Conservation (phyloP, 2,113 vertebrate species). For the Petrocephalus zakoni region DNA sequence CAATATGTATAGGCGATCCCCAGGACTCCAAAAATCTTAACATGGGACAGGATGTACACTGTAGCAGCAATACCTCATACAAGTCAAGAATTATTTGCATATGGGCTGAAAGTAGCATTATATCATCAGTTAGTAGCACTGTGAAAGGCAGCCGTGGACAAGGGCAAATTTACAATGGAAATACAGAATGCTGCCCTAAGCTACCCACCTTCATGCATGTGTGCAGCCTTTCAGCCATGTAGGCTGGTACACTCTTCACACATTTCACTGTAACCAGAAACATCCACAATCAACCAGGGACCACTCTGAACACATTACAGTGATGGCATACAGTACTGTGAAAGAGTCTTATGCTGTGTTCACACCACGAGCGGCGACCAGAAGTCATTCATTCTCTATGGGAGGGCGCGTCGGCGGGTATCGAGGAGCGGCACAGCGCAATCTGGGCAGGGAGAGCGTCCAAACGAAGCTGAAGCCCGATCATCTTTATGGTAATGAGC, state of each 20-base stretch:
- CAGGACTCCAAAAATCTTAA: slow-evolving; percentile 11
- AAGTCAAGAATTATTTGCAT: not conserved
- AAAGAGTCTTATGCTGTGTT: not conserved
- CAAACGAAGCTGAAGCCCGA: no score
- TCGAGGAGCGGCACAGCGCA: no score
- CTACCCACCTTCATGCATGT: slow-evolving; percentile 61
- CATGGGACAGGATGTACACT: not conserved
- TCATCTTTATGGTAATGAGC: no score
- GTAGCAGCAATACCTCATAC: not conserved
- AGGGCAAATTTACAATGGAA: not conserved
- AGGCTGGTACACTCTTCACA: slow-evolving; percentile 57
- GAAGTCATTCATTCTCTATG: no score
- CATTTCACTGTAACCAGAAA: slow-evolving; percentile 56
- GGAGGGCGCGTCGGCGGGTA: no score
- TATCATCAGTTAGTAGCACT: not conserved
- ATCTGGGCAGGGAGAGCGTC: no score
- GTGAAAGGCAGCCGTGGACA: no score
- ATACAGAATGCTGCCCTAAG: not conserved
- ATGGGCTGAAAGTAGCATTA: not conserved
- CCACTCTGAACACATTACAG: not conserved
- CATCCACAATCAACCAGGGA: not conserved
- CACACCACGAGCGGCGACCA: no score
- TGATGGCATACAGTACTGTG: not conserved
- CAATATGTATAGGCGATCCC: slow-evolving; percentile 16
- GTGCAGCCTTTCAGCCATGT: slow-evolving; percentile 59